These are phyloP conservation scores for Cyanocitta stelleri DNA, from an alignment of 2,113 vertebrate species.

Conservation along the genomic window DNA sequence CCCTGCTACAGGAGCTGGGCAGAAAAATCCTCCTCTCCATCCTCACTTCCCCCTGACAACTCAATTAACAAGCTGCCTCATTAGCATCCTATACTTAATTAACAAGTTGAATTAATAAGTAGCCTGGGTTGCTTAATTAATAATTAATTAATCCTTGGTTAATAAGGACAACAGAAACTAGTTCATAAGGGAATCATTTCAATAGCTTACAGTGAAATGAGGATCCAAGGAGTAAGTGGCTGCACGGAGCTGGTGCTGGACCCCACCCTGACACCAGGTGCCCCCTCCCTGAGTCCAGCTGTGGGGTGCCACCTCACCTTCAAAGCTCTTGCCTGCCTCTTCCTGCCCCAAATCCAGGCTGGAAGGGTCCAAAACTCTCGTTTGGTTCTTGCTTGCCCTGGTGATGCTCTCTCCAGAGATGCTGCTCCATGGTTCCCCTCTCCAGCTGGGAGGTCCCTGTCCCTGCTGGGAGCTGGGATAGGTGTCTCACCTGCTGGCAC, in stretches of 20 bases:
- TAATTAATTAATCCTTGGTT: conserved; percentile 44
- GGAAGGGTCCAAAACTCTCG: not conserved
- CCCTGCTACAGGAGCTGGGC: not conserved
- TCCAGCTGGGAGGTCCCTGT: not conserved
- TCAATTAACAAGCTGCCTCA: conserved; percentile 13
- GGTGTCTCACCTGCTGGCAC: not conserved
- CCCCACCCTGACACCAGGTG: too few relatives aligned
- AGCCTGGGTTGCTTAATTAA: not conserved
- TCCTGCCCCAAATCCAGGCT: not conserved
- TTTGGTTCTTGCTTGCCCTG: fast-evolving
- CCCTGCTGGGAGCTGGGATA: not conserved
- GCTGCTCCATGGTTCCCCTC: fast-evolving
- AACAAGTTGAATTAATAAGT: conserved; percentile 3
- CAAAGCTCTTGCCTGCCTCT: not conserved
- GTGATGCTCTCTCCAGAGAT: not conserved
- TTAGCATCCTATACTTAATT: conserved; percentile 35
- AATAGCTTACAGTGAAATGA: not conserved
- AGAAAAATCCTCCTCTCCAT: not conserved
- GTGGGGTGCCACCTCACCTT: not conserved
- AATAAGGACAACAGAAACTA: conserved; percentile 22
- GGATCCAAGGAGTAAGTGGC: not conserved
- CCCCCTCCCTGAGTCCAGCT: not conserved
- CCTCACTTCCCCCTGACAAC: not conserved
- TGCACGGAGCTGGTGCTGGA: not conserved
- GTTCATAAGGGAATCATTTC: not conserved